These are phyloP conservation scores for Poeciliopsis paucimaculata DNA, from an alignment of 2,797 vertebrate genomes.

Conservation along the genomic window DNA sequence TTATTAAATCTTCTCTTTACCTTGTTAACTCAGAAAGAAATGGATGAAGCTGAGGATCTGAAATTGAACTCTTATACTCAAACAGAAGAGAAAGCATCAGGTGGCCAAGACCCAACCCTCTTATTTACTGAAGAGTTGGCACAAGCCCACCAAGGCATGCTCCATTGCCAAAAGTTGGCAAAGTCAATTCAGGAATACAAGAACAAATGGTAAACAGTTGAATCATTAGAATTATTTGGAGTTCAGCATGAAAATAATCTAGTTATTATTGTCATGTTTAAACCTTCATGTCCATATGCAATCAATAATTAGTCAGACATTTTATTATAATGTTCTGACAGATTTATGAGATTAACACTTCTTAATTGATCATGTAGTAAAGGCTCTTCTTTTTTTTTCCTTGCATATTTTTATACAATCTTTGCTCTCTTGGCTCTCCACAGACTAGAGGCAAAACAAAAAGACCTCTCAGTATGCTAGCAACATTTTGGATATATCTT, in stretches of 20 bases:
- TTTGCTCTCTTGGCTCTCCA: neutral
- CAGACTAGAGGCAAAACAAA: neutral
- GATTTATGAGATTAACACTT: neutral
- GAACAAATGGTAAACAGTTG: slow-evolving; percentile 2
- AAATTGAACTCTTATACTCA: neutral
- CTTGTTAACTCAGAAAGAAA: neutral
- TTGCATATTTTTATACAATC: no score
- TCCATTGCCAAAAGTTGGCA: neutral
- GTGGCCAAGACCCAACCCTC: no score
- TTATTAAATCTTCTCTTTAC: neutral
- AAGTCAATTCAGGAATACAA: neutral
- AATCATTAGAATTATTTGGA: neutral
- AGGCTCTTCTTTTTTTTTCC: neutral
- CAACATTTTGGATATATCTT: neutral
- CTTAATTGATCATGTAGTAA: neutral
- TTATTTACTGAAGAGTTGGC: neutral
- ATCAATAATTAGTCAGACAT: neutral
- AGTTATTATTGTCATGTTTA: neutral
- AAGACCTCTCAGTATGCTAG: neutral
- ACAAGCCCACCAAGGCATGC: neutral
- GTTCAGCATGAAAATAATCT: neutral
- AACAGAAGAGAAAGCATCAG: neutral
- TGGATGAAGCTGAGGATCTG: neutral
- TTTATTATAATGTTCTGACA: neutral
- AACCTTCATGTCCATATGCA: neutral